phyloP scores from a whole-genome alignment of 2,888 invertebrate genomes.

The Gortyna flavago region DNA sequence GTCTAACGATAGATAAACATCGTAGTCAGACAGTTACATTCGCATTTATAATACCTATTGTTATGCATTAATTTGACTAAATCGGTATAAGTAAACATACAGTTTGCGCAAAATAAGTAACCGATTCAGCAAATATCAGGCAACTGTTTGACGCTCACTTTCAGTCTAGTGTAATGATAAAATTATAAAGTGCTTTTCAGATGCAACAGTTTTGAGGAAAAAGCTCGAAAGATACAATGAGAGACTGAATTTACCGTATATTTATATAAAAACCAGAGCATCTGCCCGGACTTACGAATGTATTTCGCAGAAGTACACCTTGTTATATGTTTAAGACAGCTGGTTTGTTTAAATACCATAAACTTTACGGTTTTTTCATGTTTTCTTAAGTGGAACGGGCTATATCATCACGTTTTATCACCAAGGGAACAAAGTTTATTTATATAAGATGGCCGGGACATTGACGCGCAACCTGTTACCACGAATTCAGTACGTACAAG shows the following conservation, averaged over 20 bases:
- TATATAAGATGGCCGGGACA: too few species aligned
- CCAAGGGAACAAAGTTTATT: neutral
- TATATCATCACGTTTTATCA: constrained; percentile 28
- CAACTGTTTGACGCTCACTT: neutral
- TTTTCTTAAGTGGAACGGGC: neutral
- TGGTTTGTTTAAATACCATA: constrained; percentile 10
- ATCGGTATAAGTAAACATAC: neutral
- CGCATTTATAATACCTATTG: too few species aligned
- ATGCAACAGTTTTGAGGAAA: neutral
- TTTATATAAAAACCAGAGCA: neutral
- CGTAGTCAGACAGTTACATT: too few species aligned
- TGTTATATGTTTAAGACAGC: neutral
- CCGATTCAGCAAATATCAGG: neutral
- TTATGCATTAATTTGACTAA: neutral
- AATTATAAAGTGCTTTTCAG: too few species aligned
- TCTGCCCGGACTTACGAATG: neutral
- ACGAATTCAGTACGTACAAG: too few species aligned
- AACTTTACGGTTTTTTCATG: constrained; percentile 2
- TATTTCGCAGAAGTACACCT: constrained; percentile 7
- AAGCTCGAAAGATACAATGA: neutral
- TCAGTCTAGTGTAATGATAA: too few species aligned
- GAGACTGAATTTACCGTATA: neutral
- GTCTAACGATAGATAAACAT: too few species aligned
- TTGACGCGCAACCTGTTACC: too few species aligned
- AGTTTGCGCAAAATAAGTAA: too few species aligned